Evolutionary conservation across 2,797 vertebrate species (phyloP).

Genomic region (Rhinogobio ventralis): DNA sequence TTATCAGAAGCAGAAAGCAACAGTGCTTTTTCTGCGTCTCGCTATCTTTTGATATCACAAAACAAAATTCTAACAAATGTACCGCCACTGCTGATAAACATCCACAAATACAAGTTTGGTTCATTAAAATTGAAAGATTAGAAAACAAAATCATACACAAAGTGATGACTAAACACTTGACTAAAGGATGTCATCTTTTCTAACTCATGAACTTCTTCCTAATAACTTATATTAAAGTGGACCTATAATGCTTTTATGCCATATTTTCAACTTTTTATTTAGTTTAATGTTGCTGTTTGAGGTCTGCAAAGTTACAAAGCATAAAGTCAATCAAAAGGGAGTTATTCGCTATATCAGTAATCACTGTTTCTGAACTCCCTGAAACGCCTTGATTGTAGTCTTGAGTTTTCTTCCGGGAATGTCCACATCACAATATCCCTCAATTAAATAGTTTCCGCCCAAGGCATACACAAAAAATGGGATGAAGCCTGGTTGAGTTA

Average conservation of each 20-base stretch:
- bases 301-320: neutral
- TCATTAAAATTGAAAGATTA: neutral
- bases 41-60: neutral
- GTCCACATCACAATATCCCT: neutral
- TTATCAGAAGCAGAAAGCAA: constrained; percentile 4
- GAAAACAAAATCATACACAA: neutral
- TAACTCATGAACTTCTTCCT: neutral
- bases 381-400: neutral
- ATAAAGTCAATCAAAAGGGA: neutral
- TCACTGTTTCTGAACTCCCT: neutral
- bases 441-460: neutral
- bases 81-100: neutral
- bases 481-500: neutral
- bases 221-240: neutral
- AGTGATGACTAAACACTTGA: neutral
- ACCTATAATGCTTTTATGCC: neutral
- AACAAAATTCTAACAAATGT: neutral
- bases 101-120: neutral
- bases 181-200: neutral
- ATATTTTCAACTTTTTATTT: neutral
- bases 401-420: neutral
- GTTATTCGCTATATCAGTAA: neutral
- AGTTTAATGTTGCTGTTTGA: neutral
- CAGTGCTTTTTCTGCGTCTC: neutral
- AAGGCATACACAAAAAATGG: no score